A percentile compares a stretch with the other conserved stretches of the same genome.
phyloP scores from a whole-genome alignment of 1,140 invertebrate species.

The Ganaspis sp. region DNA sequence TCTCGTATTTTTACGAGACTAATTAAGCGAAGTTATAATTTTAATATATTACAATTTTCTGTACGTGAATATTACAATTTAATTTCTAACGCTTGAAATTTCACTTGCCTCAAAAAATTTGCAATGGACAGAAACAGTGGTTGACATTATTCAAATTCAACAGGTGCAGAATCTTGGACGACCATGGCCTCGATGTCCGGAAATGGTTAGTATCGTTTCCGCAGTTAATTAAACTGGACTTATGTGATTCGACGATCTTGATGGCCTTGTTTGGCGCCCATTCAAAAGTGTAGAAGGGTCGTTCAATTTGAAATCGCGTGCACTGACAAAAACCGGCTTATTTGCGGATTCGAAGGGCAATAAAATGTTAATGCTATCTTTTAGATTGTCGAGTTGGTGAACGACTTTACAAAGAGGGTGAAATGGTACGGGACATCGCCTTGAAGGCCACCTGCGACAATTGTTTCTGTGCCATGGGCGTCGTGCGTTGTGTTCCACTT shows the following conservation, averaged over 20 bases:
- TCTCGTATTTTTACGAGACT: too few relatives aligned
- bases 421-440: conserved; percentile 81
- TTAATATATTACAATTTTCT: too few relatives aligned
- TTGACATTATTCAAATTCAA: conserved; percentile 47
- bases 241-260: conserved; percentile 22
- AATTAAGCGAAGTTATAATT: too few relatives aligned
- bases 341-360: neutral
- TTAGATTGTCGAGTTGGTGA: conserved; percentile 82
- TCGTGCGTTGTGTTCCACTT: conserved; percentile 84
- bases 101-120: too few relatives aligned
- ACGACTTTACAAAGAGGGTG: conserved; percentile 82
- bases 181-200: conserved; percentile 58
- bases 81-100: too few relatives aligned
- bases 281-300: neutral
- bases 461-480: conserved; percentile 88
- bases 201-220: conserved; percentile 63
- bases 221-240: conserved; percentile 39
- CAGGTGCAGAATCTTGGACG: conserved; percentile 65
- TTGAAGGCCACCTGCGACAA: conserved; percentile 82
- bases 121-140: too few relatives aligned
- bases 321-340: neutral
- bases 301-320: conserved; percentile 10
- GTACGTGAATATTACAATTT: too few relatives aligned
- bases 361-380: conserved; percentile 47
- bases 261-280: conserved; percentile 13